Conservation (phyloP, 1,140 invertebrate species). For the Melitaea cinxia region DNA sequence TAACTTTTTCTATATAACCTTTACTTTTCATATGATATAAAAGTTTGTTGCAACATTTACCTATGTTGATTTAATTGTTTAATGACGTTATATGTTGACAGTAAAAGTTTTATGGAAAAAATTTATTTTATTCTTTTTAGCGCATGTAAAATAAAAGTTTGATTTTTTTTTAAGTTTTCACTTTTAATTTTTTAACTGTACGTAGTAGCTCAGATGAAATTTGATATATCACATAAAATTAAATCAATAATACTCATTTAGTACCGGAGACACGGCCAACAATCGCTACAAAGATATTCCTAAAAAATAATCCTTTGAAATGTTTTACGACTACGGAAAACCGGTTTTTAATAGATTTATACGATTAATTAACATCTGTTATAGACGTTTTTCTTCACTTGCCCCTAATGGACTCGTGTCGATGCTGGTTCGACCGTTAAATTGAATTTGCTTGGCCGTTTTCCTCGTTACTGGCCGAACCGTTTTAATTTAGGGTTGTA, state of each 20-base stretch:
- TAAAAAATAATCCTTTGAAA: neutral
- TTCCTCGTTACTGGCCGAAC: slow-evolving; percentile 28
- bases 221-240: neutral
- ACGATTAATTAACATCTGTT: slow-evolving; percentile 71
- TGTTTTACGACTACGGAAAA: neutral
- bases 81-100: no score
- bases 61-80: no score
- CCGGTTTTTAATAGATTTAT: slow-evolving; percentile 49
- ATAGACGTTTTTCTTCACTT: slow-evolving; percentile 62
- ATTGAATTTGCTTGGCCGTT: slow-evolving; percentile 42
- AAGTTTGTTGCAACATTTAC: no score
- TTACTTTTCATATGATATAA: no score
- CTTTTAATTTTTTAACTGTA: no score
- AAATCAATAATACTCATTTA: neutral
- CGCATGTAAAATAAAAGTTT: no score
- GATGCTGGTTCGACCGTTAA: slow-evolving; percentile 41
- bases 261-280: neutral
- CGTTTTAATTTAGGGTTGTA: slow-evolving; percentile 9
- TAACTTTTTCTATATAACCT: no score
- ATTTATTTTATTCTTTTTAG: no score
- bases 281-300: neutral
- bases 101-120: no score
- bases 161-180: no score
- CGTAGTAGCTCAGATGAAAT: no score
- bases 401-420: slow-evolving; percentile 45